Base-by-base conservation (phyloP, 2,797 vertebrate species). In the Alosa sapidissima region DNA sequence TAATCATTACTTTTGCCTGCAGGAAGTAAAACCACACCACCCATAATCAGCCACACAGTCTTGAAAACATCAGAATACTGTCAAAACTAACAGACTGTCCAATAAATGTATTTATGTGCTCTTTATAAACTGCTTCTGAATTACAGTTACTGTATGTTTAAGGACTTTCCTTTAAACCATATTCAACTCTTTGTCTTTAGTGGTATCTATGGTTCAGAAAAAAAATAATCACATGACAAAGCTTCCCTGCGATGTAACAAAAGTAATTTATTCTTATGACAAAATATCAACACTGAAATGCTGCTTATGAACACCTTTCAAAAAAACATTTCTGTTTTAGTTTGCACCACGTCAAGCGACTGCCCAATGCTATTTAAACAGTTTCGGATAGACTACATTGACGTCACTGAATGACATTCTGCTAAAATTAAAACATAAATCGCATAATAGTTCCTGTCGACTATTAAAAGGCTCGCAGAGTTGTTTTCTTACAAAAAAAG, bases 211-310 rank as follows among this genome's bases (percentile, higher is more conserved):
- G 41, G 41, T 41, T 41, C 41, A 19, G 19, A 55, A 55, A 13
- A 52, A 9, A 52, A 28, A 28, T 28, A 28, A 28, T 28, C 28
- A 28, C 28, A 28, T 28, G 28, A 28, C 28, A 28, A 28, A 28
- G 28, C 28, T 28, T 28, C 28, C 28, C 28, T 28, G 28, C 28
- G 28, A 28, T 28, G 28, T 28, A 28, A 28, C 28, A 28, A 28
- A 28, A 28, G 28, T 28, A 28, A 28, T 28, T 28, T 28, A 28
- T 28, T 28, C 28, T 28, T 28, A 47, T 47, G 36, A 78, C 72
- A 78, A 78, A 72, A 75, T 21, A 60, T n/a, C 58, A n/a, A 62
- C 72, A 78, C 41, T 47, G 3, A 75, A 75, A 41, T 75, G 72
- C 41, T 78, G 72, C 19, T 21, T 6, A 36, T 47, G 72, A 47